Percentiles rank a stretch among this genome's conserved stretches.
These are phyloP conservation scores for Trichacis sp. DNA, from an alignment of 2,888 invertebrate species.

Conservation along the genomic window DNA sequence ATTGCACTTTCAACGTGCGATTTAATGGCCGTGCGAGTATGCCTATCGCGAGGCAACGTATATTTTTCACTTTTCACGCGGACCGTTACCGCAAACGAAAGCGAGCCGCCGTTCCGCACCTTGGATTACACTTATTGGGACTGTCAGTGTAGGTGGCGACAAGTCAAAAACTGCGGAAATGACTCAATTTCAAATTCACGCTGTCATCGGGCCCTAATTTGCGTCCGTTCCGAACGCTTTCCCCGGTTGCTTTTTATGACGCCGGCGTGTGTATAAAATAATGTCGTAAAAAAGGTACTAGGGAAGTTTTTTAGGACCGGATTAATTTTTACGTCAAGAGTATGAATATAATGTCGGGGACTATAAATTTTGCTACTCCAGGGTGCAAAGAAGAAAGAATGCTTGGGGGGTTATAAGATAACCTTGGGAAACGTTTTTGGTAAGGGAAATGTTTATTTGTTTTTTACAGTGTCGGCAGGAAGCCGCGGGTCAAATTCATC, in stretches of 20 bases:
- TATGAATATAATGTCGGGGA: background rate
- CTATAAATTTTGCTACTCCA: background rate
- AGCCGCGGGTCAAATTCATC: no score
- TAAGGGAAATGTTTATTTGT: no score
- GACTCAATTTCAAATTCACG: constrained; percentile 19
- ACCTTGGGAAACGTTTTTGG: no score
- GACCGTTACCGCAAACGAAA: constrained; percentile 36
- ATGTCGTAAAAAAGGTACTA: background rate
- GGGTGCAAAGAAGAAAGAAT: no score
- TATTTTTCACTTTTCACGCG: constrained; percentile 37
- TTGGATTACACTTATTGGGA: constrained; percentile 31
- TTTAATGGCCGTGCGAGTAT: constrained; percentile 36
- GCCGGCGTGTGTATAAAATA: background rate
- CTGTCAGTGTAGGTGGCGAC: constrained; percentile 4
- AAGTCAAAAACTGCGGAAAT: constrained; percentile 30
- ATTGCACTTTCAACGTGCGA: constrained; percentile 29
- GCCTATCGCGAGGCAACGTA: constrained; percentile 30
- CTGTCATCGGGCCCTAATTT: background rate
- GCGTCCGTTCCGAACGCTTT: background rate
- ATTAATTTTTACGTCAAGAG: constrained; percentile 3
- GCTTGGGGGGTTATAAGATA: no score
- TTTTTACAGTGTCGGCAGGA: no score
- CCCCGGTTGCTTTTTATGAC: background rate
- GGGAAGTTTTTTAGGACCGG: constrained; percentile 2
- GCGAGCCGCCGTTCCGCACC: constrained; percentile 1